Evolutionary conservation across 1,140 invertebrate species (phyloP), one percentile per base, ranked within the genome.

Genomic region (Drosophila micromelanica): DNA sequence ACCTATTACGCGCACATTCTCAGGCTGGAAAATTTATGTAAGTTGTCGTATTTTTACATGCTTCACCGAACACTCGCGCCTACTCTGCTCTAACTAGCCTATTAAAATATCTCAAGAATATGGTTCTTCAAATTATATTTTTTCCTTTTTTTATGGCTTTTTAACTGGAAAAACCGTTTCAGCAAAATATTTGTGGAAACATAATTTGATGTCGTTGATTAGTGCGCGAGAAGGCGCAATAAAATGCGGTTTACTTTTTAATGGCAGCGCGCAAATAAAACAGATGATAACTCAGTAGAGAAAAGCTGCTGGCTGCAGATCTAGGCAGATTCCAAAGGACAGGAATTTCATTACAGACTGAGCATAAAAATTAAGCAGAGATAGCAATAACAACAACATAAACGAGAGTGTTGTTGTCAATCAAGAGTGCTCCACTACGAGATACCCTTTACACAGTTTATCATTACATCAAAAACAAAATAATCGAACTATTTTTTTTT

Each of bases 141-240:
- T 8, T 35, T 35, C 17, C 35, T 17, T 43, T 56, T 73, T 63
- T 63, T 52, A 57, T 74, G 59, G 51, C 43, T 46, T 70, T 70
- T 62, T 70, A 74, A 62, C 43, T 61, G 8, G 56, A 52, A 62
- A 74, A 57, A 37, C 30, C 35, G 38, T 72, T 61, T 49, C 20
- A 49, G 46, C 46, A 46, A 52, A 11, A 59, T 57, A 57, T 63
- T 49, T 35, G 23, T 48, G 27, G 15, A 54, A 54, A 30, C 35
- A 73, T 49, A 73, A 73, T 73, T 62, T 73, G 55, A 73, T 73
- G 71, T 49, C 52, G 51, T 70, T 74, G 67, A 70, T 74, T 59
- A 59, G 59, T 52, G 38, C 43, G 40, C 13, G 35, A 45, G 37
- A 35, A 45, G 43, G 32, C 35, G 59, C 23, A 49, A 63, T 70